These are phyloP conservation scores for Temnothorax curvispinosus DNA, from an alignment of 1,140 invertebrate species.

Conservation along the genomic window DNA sequence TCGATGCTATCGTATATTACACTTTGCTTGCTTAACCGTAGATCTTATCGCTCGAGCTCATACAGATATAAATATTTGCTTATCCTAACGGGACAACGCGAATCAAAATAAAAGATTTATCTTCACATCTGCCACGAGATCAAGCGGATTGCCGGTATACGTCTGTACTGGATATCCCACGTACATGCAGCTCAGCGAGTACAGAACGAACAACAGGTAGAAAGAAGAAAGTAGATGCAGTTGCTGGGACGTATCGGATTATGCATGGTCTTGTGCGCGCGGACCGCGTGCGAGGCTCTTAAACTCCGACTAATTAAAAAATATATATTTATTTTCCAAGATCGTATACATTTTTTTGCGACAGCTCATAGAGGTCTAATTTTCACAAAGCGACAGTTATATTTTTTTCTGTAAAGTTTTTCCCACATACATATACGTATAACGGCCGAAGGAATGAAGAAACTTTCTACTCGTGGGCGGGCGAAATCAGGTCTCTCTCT, in stretches of 20 bases:
- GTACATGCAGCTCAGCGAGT: neutral
- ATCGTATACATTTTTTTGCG: neutral
- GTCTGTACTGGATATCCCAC: slow-evolving; percentile 2
- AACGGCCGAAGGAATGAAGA: slow-evolving; percentile 17
- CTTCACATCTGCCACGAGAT: slow-evolving; percentile 43
- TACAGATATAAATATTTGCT: slow-evolving; percentile 46
- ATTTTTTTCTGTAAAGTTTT: slow-evolving; percentile 25
- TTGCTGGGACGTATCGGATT: slow-evolving; percentile 27
- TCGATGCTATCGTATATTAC: neutral
- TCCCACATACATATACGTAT: neutral
- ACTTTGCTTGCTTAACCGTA: slow-evolving; percentile 6
- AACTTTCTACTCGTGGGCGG: slow-evolving; percentile 73
- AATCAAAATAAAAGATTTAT: slow-evolving; percentile 60
- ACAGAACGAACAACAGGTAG: slow-evolving; percentile 33
- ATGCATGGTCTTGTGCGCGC: slow-evolving; percentile 55
- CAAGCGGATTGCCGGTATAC: slow-evolving; percentile 5
- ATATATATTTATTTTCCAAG: slow-evolving; percentile 57
- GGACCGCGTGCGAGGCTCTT: slow-evolving; percentile 42
- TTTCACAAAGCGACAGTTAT: slow-evolving; percentile 37
- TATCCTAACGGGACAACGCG: slow-evolving; percentile 46
- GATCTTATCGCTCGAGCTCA: slow-evolving; percentile 25
- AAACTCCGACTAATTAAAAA: slow-evolving; percentile 74
- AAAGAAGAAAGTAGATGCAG: slow-evolving; percentile 56
- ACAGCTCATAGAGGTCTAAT: slow-evolving; percentile 51
- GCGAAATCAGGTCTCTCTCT: slow-evolving; percentile 66